These are phyloP conservation scores for Atta colombica DNA, from an alignment of 1,140 invertebrate genomes.

Conservation along the genomic window DNA sequence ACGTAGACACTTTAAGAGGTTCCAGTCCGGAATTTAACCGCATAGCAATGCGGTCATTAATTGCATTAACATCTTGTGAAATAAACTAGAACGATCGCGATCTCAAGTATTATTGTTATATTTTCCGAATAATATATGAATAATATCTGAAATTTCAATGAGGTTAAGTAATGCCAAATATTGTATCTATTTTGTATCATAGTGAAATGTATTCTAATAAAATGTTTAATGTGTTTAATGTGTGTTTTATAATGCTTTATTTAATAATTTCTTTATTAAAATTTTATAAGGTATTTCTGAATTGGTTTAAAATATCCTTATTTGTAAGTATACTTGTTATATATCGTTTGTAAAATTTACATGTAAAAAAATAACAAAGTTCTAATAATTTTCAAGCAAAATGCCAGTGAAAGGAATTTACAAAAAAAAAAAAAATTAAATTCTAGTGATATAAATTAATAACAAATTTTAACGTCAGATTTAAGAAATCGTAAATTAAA, in stretches of 20 bases:
- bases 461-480: neutral
- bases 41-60: constrained; percentile 51
- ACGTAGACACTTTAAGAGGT: constrained; percentile 58
- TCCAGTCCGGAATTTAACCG: neutral
- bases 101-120: neutral
- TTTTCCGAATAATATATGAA: neutral
- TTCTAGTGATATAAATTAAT: neutral
- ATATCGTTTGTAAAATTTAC: neutral
- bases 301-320: neutral
- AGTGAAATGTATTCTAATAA: neutral
- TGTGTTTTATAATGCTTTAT: neutral
- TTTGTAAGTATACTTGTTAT: neutral
- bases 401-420: neutral
- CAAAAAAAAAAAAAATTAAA: neutral
- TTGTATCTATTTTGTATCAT: neutral
- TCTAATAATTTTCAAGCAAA: neutral
- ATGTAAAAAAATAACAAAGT: neutral
- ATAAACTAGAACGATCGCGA: constrained; percentile 10
- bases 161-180: neutral
- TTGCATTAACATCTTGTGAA: constrained; percentile 43
- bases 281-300: neutral
- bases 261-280: neutral
- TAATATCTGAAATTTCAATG: neutral
- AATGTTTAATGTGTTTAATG: neutral
- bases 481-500: neutral